Evolutionary conservation across 1,140 invertebrate species (phyloP).

Genomic region (Pseudachorutes palmiensis): DNA sequence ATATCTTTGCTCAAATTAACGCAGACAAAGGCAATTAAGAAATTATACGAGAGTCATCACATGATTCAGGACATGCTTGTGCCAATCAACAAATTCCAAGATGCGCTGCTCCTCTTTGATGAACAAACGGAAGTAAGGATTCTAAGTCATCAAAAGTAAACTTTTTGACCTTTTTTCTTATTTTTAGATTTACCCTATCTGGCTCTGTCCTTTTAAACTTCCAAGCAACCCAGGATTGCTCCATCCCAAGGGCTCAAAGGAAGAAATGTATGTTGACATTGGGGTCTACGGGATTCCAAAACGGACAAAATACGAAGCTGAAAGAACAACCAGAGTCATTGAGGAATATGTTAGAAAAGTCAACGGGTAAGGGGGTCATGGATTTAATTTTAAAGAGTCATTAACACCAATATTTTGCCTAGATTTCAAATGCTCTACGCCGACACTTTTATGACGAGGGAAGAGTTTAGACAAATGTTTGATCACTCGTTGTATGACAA

Average conservation of each 20-base stretch:
- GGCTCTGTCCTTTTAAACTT: constrained; percentile 72
- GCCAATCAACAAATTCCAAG: constrained; percentile 54
- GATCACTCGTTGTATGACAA: constrained; percentile 68
- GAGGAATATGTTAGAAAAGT: constrained; percentile 61
- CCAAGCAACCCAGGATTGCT: constrained; percentile 62
- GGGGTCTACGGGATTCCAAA: constrained; percentile 71
- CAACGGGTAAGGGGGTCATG: constrained; percentile 60
- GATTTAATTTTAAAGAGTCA: too few species aligned
- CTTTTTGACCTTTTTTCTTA: not conserved
- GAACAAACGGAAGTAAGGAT: constrained; percentile 55
- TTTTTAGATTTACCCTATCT: constrained; percentile 66
- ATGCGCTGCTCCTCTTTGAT: constrained; percentile 58
- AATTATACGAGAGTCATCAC: constrained; percentile 68
- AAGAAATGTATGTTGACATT: constrained; percentile 65
- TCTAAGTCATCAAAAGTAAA: not conserved
- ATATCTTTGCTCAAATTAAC: constrained; percentile 73
- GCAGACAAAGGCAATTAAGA: constrained; percentile 61
- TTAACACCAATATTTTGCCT: too few species aligned
- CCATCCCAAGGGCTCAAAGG: constrained; percentile 45
- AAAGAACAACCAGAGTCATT: constrained; percentile 57
- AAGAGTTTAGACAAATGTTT: constrained; percentile 77
- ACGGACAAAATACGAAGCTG: constrained; percentile 53
- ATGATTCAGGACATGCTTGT: constrained; percentile 79
- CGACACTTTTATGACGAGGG: constrained; percentile 64
- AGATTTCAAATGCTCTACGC: constrained; percentile 80